These are phyloP conservation scores for Diplodus puntazzo DNA, from an alignment of 2,797 vertebrate species.

Conservation along the genomic window DNA sequence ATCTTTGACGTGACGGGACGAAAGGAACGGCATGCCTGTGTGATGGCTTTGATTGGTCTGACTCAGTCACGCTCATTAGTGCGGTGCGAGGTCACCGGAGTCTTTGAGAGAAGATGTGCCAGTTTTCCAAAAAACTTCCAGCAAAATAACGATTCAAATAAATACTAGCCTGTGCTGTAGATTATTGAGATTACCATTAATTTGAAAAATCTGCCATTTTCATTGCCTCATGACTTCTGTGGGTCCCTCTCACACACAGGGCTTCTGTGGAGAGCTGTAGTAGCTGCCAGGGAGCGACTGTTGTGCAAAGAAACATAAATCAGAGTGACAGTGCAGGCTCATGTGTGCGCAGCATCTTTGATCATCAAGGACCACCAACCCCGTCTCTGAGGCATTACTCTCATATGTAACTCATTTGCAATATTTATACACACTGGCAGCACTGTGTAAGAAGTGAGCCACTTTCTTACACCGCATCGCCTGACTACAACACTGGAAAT, in stretches of 20 bases:
- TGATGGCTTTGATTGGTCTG: not conserved
- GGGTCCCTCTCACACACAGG: not conserved
- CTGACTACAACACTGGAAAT: not conserved
- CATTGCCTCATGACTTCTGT: not conserved
- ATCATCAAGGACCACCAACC: conserved; percentile 13
- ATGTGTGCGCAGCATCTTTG: conserved; percentile 8
- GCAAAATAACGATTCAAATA: too few species aligned
- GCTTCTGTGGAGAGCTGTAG: not conserved
- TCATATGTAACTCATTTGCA: conserved; percentile 28
- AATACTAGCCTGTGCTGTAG: too few species aligned
- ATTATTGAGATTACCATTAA: too few species aligned
- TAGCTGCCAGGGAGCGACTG: conserved; percentile 8
- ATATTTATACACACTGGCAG: not conserved
- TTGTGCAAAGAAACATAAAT: not conserved
- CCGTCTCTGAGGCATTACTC: not conserved
- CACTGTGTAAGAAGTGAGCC: not conserved
- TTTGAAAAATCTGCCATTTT: too few species aligned
- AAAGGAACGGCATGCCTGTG: too few species aligned
- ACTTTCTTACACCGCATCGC: not conserved
- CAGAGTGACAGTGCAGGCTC: not conserved
- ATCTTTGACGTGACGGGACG: not conserved
- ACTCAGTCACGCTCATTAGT: not conserved
- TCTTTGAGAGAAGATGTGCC: too few species aligned
- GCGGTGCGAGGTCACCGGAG: not conserved
- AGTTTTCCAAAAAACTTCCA: not conserved